Evolutionary conservation across 1,140 invertebrate genomes (phyloP).

Genomic region (Drosophila mayri): DNA sequence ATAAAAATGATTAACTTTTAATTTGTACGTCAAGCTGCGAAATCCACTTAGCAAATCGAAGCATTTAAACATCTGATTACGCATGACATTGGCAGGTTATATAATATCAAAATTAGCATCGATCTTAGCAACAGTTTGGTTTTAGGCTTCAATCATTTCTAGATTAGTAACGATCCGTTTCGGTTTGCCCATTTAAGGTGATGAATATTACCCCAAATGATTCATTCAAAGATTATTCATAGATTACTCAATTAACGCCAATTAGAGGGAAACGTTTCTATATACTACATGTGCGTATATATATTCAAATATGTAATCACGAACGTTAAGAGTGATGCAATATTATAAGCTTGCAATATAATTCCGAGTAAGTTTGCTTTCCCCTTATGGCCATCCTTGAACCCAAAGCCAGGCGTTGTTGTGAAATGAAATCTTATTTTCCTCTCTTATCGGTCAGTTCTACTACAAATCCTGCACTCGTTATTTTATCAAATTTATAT

Average conservation of each 20-base stretch:
- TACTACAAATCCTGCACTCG: slow-evolving; percentile 6
- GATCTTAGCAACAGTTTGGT: background rate
- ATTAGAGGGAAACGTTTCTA: slow-evolving; percentile 24
- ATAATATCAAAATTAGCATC: background rate
- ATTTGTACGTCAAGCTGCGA: slow-evolving; percentile 4
- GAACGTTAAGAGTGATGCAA: slow-evolving; percentile 35
- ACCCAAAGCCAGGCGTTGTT: slow-evolving; percentile 9
- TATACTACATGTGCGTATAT: background rate
- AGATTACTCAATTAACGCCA: slow-evolving; percentile 53
- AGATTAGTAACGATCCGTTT: slow-evolving; percentile 22
- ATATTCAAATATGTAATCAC: slow-evolving; percentile 25
- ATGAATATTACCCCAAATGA: slow-evolving; percentile 36
- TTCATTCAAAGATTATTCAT: slow-evolving; percentile 43
- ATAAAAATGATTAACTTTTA: background rate
- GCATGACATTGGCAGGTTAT: slow-evolving; percentile 5
- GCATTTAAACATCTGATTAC: slow-evolving; percentile 1
- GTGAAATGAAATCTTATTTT: slow-evolving; percentile 33
- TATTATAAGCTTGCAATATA: slow-evolving; percentile 1
- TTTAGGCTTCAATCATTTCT: slow-evolving; percentile 1
- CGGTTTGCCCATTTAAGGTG: slow-evolving; percentile 14
- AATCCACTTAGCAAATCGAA: slow-evolving; percentile 5
- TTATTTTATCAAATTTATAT: slow-evolving; percentile 20
- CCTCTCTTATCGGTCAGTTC: slow-evolving; percentile 42
- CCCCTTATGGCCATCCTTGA: slow-evolving; percentile 34
- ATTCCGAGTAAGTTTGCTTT: background rate